A percentile compares a stretch with the other conserved stretches of the same genome.
Evolutionary conservation across 2,113 vertebrate species (phyloP).

Genomic region (Oreochromis niloticus): DNA sequence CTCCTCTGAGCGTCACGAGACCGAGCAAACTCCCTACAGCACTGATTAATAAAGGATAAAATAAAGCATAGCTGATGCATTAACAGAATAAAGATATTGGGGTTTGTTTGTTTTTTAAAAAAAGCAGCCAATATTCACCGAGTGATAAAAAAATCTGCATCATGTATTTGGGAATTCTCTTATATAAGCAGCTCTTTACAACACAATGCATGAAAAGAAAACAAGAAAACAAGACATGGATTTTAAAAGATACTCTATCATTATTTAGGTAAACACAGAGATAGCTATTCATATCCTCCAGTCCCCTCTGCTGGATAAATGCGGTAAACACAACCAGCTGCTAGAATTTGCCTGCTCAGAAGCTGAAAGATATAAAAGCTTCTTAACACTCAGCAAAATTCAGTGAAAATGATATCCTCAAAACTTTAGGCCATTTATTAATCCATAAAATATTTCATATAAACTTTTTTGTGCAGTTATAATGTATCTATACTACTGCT

Average conservation of each 20-base stretch:
- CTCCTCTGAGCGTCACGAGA: not conserved
- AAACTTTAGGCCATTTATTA: not conserved
- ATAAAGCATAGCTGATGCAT: not conserved
- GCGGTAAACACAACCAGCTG: not conserved
- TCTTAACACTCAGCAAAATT: not conserved
- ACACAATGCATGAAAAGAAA: not conserved
- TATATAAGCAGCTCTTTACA: not conserved
- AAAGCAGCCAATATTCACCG: not conserved
- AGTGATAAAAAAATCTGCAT: not conserved
- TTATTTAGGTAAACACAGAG: not conserved
- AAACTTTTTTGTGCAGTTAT: not conserved
- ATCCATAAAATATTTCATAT: not conserved
- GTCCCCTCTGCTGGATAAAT: slow-evolving; percentile 51
- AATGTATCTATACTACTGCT: not conserved
- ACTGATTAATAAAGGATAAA: not conserved
- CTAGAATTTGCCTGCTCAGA: not conserved
- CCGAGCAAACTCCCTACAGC: not conserved
- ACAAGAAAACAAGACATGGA: not conserved
- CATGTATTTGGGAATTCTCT: not conserved
- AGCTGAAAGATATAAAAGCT: not conserved
- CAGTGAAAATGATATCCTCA: not conserved
- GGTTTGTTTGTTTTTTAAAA: not conserved
- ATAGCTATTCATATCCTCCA: slow-evolving; percentile 6
- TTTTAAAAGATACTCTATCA: not conserved
- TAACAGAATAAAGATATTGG: not conserved